Base-by-base conservation (phyloP, 2,113 vertebrate species). In the Camelus dromedarius region DNA sequence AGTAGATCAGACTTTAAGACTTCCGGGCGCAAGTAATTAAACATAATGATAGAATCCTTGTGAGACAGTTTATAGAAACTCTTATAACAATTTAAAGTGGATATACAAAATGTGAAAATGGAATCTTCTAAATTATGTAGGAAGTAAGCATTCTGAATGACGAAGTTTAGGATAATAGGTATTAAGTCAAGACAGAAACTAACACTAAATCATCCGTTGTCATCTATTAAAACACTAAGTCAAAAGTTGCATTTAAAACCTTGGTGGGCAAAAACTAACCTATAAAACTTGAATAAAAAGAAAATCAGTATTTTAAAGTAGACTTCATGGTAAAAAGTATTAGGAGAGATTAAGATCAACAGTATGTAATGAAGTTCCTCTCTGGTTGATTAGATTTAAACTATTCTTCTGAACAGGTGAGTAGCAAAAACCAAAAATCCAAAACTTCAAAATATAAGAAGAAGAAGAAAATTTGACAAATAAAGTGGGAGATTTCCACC, bases 241-340 rank as follows among this genome's bases (percentile, higher is more conserved):
- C 26, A 92, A 91, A 6, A 46, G 8, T 38, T 91, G 9, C 22
- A 42, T 56, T 96, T 91, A 20, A 81, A 91, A 64, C 93, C 1
- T 54, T 14, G 1, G 28, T 54, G 28, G 10, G 13, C 14, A 86
- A 97, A 89, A 76, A 76, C 67, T 91, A 73, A 73, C 5, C 38
- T 73, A 77, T 28, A 75, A 86, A 69, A 83, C 18, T 26, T 64
- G 38, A 86, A 79, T 86, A 67, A 72, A 70, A 83, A 52, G 3
- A 66, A 95, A 86, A 75, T 92, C 30, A 54, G 1, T 64, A 84
- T 79, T 92, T 96, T 69, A 81, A 86, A 84, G 13, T 48, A 84
- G 12, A 73, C 30, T 64, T 70, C 92, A 88, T 72, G 30, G 56
- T 73, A 32, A 62, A 91, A 89, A 67, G 13, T 48, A 82, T 67